Base-by-base conservation (phyloP, 2,888 invertebrate species). In the Alentia gelatinosa region DNA sequence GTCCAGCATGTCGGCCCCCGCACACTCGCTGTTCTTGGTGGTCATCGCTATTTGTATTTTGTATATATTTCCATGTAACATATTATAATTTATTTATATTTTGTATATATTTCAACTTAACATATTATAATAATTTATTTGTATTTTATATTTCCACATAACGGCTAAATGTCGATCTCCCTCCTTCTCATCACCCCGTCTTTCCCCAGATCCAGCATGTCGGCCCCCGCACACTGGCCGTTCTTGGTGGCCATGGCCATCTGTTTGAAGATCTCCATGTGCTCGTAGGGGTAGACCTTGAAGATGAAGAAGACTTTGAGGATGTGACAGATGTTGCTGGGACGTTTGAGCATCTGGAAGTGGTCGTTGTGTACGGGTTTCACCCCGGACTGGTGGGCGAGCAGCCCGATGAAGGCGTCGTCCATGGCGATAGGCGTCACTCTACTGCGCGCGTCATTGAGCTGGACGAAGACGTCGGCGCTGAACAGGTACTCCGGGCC, bases 401-500 rank as follows among this genome's bases (percentile, higher is more conserved):
- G 74, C 15, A 94, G 56, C 7, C 93, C 93, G 5, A 93, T 37
- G 63, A 92, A 94, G 26, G 91, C 93, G 30, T 93, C 93, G 47
- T 94, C 93, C 90, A 92, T 90, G 12, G 92, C 91, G 40, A 93
- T 91, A 0, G 92, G 92, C 9, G 83, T 90, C 5, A 92, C 92
- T 19, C 42, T 37, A 19, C 40, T 19, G 15, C 42, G 42, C 12
- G 84, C 90, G 7, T 90, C 33, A 30, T 35, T 39, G 23, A 93
- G 30, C n/a, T 35, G 75, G 19, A 63, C 33, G 19, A 91, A 68
- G n/a, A 89, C 88, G 88, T 92, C 92, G 23, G 37, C 75, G 40
- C 91, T 92, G 89, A 93, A 92, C 30, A 93, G 75, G 90, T 93
- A 94, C 19, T 92, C 91, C 7, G 93, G 93, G 23, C 91, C 92